A percentile compares a stretch with the other conserved stretches of the same genome.
Conservation (phyloP, 2,113 vertebrate species). For the Prolemur simus region DNA sequence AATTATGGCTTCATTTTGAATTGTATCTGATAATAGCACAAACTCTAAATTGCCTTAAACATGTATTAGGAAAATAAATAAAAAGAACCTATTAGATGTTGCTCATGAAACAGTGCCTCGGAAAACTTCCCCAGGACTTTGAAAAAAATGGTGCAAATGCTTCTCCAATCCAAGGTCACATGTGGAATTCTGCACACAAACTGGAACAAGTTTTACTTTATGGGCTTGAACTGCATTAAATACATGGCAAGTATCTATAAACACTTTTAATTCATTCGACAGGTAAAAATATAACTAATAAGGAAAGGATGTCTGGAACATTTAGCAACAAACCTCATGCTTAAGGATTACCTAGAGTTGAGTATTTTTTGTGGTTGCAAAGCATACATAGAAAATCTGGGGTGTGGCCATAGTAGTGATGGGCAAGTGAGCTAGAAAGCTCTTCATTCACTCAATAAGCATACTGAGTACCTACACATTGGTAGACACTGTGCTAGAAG, state of each 20-base stretch:
- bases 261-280: neutral
- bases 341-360: neutral
- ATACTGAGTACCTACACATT: neutral
- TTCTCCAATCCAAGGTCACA: neutral
- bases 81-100: neutral
- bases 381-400: neutral
- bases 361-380: neutral
- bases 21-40: neutral
- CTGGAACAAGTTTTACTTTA: neutral
- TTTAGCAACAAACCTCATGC: neutral
- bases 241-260: neutral
- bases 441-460: neutral
- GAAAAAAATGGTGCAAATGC: neutral
- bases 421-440: no score
- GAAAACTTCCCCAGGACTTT: neutral
- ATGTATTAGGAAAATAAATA: neutral
- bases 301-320: neutral
- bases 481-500: neutral
- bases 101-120: neutral
- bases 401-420: fast-evolving
- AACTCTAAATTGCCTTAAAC: neutral
- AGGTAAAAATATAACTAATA: neutral
- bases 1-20: neutral
- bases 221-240: neutral
- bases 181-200: neutral